Base-by-base conservation (phyloP, 2,797 vertebrate species). In the Micromesistius poutassou region DNA sequence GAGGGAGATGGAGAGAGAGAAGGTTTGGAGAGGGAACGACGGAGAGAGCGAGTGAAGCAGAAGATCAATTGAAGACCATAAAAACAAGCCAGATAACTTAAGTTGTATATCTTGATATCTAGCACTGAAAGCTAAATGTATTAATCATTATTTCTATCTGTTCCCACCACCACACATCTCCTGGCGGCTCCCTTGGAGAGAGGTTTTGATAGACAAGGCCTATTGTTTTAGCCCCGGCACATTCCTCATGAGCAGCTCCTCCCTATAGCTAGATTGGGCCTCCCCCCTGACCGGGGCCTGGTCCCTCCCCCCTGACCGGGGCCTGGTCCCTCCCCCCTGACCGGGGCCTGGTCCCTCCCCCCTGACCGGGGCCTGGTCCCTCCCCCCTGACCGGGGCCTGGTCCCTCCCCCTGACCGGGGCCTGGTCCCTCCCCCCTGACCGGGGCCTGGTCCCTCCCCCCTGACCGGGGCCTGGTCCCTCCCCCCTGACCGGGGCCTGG, bases 241-340 rank as follows among this genome's bases (percentile, higher is more conserved):
- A 70, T 30, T n/a, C 19, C n/a, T 25, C 66, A 70, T 70, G 10
- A 30, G 25, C 30, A 70, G 66, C 66, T 25, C 28, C n/a, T 5
- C 28, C n/a, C 28, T 70, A 30, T 70, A 70, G 30, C 66, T 70
- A 30, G 28, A 30, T 30, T 28, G 72, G 28, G 9, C 35, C 72
- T 16, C 72, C 72, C 31, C 30, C 30, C 25, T 31, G 68, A 84
- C 81, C 79, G 79, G n/a, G 0, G 76, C 71, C 80, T 86, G 87
- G 90, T 91, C 87, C 85, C 83, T 38, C 77, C n/a, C n/a, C n/a
- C n/a, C n/a, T n/a, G n/a, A n/a, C n/a, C n/a, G n/a, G n/a, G n/a
- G n/a, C n/a, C n/a, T n/a, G n/a, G n/a, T n/a, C n/a, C n/a, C n/a
- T n/a, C n/a, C n/a, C n/a, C n/a, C n/a, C n/a, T n/a, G n/a, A n/a